These are phyloP conservation scores for Myotis yumanensis DNA, from an alignment of 2,113 vertebrate species.

Conservation along the genomic window DNA sequence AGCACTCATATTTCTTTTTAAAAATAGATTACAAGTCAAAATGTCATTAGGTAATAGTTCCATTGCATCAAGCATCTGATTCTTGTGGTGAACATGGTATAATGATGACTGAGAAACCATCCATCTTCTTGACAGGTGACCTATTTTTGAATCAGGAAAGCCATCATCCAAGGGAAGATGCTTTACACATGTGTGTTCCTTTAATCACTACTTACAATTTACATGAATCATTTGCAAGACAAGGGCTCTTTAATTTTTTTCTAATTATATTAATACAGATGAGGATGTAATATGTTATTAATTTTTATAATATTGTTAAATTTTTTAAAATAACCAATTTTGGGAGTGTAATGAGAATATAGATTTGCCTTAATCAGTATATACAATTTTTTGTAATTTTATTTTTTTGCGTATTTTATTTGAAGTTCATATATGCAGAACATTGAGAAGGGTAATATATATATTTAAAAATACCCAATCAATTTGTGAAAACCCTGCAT, in stretches of 20 bases:
- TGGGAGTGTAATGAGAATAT: background rate
- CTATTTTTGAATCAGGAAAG: constrained; percentile 12
- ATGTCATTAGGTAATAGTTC: background rate
- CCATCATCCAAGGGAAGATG: background rate
- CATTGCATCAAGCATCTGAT: background rate
- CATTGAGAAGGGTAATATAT: background rate
- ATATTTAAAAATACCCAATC: background rate
- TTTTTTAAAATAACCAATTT: background rate
- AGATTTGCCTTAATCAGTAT: background rate
- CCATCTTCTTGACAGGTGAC: constrained; percentile 36
- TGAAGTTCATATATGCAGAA: background rate
- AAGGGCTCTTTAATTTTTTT: background rate
- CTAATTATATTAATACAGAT: background rate
- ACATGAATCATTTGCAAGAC: background rate
- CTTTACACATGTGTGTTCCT: background rate
- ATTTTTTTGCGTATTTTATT: background rate
- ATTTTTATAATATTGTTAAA: background rate
- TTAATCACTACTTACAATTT: background rate
- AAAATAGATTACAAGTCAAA: background rate
- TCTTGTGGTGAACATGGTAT: background rate
- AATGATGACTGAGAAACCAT: constrained; percentile 4
- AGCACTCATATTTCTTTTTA: background rate
- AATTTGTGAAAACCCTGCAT: background rate
- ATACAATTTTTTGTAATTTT: background rate
- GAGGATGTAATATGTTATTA: background rate